These are phyloP conservation scores for Camponotus vicinus DNA, from an alignment of 1,140 invertebrate species.

Conservation along the genomic window DNA sequence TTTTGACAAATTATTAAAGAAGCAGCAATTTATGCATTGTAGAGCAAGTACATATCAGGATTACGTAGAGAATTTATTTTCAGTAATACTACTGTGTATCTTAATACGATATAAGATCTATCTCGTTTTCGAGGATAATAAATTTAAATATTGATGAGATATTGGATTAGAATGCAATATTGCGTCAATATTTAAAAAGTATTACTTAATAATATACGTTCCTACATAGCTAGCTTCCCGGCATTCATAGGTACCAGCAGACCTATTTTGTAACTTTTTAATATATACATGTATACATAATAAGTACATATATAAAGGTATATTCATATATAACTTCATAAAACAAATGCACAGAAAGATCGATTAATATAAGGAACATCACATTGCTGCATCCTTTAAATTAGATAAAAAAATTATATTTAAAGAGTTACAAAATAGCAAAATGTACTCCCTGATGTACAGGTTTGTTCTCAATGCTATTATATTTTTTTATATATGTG, in stretches of 20 bases:
- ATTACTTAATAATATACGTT: slow-evolving; percentile 76
- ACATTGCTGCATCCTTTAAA: slow-evolving; percentile 11
- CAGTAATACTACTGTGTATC: slow-evolving; percentile 65
- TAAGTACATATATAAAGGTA: background rate
- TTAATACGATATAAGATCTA: slow-evolving; percentile 49
- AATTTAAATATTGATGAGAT: slow-evolving; percentile 69
- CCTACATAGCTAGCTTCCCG: slow-evolving; percentile 76
- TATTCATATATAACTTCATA: slow-evolving; percentile 18
- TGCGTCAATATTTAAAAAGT: slow-evolving; percentile 70
- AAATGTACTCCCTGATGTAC: slow-evolving; percentile 61
- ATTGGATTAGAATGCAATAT: slow-evolving; percentile 62
- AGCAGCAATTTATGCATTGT: background rate
- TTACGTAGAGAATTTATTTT: slow-evolving; percentile 17
- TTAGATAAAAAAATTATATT: slow-evolving; percentile 14
- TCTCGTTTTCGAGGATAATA: slow-evolving; percentile 54
- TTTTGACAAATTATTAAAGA: slow-evolving; percentile 20
- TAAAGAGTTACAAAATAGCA: slow-evolving; percentile 45
- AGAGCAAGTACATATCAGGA: slow-evolving; percentile 52
- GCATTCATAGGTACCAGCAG: slow-evolving; percentile 63
- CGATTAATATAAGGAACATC: slow-evolving; percentile 16
- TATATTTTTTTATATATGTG: slow-evolving; percentile 51
- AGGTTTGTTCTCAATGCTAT: slow-evolving; percentile 76
- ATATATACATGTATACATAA: background rate
- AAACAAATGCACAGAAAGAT: background rate
- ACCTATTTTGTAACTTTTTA: slow-evolving; percentile 45